Evolutionary conservation across 2,888 invertebrate species (phyloP).

Genomic region (Nomada lathburiana): DNA sequence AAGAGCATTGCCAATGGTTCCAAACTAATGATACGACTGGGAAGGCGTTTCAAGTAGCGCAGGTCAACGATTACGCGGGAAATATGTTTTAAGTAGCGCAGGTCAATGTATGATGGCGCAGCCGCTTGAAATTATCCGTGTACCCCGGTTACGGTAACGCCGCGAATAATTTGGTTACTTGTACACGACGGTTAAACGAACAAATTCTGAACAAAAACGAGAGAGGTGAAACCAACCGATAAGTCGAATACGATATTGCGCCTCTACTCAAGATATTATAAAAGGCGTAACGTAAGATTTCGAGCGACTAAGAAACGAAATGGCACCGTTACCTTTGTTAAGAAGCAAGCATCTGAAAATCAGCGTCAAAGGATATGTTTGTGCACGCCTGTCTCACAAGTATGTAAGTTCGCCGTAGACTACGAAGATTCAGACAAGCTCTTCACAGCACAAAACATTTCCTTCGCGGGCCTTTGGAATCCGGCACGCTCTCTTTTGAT

Average conservation of each 20-base stretch:
- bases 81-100: not conserved
- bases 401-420: not conserved
- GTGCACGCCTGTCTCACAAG: not conserved
- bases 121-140: no score
- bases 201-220: no score
- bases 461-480: constrained; percentile 40
- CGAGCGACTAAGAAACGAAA: not conserved
- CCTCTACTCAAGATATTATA: no score
- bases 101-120: no score
- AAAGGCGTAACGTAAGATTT: not conserved
- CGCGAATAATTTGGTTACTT: no score
- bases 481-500: constrained; percentile 77
- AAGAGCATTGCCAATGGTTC: not conserved
- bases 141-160: no score
- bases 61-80: not conserved
- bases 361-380: constrained; percentile 1
- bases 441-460: constrained; percentile 40
- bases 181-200: no score
- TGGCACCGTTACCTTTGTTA: not conserved
- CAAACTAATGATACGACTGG: not conserved
- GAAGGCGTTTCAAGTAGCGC: not conserved
- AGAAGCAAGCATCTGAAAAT: not conserved
- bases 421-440: constrained; percentile 39
- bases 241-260: no score
- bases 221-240: no score